A percentile compares a stretch with the other conserved stretches of the same genome.
Conservation (phyloP, 53 echinoderm and acorn worm genomes). For the Arbacia lixula region DNA sequence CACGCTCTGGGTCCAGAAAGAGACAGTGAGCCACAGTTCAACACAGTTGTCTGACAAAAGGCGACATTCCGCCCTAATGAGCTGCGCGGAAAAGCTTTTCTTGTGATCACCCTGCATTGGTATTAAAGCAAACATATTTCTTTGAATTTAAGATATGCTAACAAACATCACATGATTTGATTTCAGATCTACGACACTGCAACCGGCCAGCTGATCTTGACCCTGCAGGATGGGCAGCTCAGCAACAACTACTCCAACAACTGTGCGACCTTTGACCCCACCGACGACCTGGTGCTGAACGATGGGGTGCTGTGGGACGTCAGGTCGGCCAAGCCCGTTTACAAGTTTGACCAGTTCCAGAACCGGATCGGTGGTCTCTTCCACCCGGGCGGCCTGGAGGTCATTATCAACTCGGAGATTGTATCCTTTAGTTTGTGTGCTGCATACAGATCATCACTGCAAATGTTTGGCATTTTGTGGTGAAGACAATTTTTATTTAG, state of each 20-base stretch:
- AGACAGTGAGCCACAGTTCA: too few species aligned
- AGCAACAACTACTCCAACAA: constrained; percentile 96
- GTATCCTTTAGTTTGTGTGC: constrained; percentile 99
- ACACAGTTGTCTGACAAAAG: too few species aligned
- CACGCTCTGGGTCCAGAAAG: too few species aligned
- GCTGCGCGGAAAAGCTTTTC: too few species aligned
- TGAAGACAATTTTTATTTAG: too few species aligned
- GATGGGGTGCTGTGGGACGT: constrained; percentile 96
- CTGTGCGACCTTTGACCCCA: constrained; percentile 98
- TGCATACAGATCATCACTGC: neutral
- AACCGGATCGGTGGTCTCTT: constrained; percentile 88
- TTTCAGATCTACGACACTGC: constrained; percentile 88
- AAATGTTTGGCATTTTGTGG: neutral
- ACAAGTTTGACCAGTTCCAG: constrained; percentile 99
- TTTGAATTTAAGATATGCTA: too few species aligned
- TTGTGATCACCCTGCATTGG: too few species aligned
- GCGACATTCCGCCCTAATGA: too few species aligned
- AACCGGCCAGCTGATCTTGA: constrained; percentile 80
- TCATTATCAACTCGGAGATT: constrained; percentile 98
- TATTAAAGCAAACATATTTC: too few species aligned
- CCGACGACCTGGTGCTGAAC: constrained; percentile 88
- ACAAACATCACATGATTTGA: too few species aligned
- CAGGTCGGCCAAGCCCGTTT: constrained; percentile 76
- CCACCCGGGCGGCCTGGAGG: constrained; percentile 86
- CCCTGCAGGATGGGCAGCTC: constrained; percentile 74